Conservation (phyloP, 2,797 vertebrate species). For the Sorex maritimensis region DNA sequence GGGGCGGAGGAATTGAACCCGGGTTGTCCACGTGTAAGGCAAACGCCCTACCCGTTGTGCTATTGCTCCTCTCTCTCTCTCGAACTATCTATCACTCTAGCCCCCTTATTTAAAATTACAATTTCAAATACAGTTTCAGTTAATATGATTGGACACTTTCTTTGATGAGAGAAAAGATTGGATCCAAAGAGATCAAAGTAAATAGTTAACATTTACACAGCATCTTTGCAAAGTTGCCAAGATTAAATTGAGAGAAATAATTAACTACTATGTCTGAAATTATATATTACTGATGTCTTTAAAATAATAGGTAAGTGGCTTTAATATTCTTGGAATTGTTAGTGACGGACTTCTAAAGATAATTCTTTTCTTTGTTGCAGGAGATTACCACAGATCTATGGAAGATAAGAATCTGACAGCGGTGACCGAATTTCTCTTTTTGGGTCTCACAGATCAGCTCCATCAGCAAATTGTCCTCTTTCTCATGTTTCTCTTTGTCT, state of each 20-base stretch:
- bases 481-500: neutral
- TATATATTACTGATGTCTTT: neutral
- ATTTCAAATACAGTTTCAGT: neutral
- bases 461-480: conserved; percentile 47
- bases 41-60: too few species aligned
- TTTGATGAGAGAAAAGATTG: neutral
- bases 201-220: neutral
- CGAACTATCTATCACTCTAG: too few species aligned
- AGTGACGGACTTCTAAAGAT: neutral
- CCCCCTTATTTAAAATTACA: neutral
- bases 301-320: neutral
- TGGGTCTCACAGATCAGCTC: conserved; percentile 48
- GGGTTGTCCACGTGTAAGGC: too few species aligned
- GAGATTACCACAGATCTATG: conserved; percentile 51
- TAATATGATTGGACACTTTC: neutral
- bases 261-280: neutral
- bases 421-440: conserved; percentile 69
- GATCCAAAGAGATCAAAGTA: neutral
- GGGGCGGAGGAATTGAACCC: too few species aligned
- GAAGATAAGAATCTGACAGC: conserved; percentile 47
- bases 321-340: neutral
- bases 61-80: too few species aligned
- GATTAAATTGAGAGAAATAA: neutral
- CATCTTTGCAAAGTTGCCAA: neutral
- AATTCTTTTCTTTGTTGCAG: neutral